Evolutionary conservation across 1,140 invertebrate genomes (phyloP).

Genomic region (Monomorium pharaonis): DNA sequence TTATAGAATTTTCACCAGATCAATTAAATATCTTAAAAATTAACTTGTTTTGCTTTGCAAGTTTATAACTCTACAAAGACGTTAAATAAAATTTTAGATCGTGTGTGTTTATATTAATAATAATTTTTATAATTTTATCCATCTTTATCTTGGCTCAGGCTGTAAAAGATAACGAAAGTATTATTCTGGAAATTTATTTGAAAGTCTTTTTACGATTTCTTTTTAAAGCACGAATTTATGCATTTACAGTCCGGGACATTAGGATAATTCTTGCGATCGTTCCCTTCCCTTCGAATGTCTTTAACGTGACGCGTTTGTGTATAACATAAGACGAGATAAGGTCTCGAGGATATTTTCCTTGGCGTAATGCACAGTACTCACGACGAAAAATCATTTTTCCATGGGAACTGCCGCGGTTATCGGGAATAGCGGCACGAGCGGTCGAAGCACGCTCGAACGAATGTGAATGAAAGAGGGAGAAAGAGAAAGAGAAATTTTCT

Average conservation of each 20-base stretch:
- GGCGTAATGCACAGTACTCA: constrained; percentile 39
- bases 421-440: constrained; percentile 20
- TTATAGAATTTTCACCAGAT: neutral
- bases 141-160: neutral
- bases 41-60: neutral
- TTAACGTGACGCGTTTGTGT: constrained; percentile 9
- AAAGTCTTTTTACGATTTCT: neutral
- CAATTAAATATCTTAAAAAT: neutral
- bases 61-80: neutral
- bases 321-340: constrained; percentile 27
- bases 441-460: constrained; percentile 41
- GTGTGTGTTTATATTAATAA: neutral
- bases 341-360: constrained; percentile 31
- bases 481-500: constrained; percentile 35
- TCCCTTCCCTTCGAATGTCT: neutral
- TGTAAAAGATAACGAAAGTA: neutral
- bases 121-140: neutral
- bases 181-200: neutral
- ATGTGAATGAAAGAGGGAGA: constrained; percentile 39
- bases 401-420: constrained; percentile 42
- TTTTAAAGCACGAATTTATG: neutral
- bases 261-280: constrained; percentile 13
- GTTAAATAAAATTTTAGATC: neutral
- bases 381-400: constrained; percentile 62
- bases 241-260: neutral